Percentiles rank a stretch among this genome's conserved stretches.
Evolutionary conservation across 2,797 vertebrate species (phyloP).

Genomic region (Lagodon rhomboides): DNA sequence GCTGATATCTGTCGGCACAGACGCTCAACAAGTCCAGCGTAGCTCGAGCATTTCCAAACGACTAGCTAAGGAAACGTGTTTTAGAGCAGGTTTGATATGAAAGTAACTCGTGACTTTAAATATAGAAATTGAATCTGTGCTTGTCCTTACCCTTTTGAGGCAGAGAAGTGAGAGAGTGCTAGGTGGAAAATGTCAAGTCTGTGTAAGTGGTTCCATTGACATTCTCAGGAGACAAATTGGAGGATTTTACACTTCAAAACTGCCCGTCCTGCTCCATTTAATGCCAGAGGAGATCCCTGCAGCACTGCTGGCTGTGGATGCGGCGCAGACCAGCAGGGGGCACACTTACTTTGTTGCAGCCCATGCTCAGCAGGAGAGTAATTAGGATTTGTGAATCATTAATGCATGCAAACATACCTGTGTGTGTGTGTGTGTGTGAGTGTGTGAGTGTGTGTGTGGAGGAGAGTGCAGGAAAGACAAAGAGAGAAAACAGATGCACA

Average conservation of each 20-base stretch:
- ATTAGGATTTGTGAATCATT: conserved; percentile 61
- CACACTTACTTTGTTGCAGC: conserved; percentile 77
- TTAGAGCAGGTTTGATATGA: conserved; percentile 53
- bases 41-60: conserved; percentile 35
- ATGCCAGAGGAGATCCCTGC: conserved; percentile 71
- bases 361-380: conserved; percentile 31
- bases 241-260: conserved; percentile 79
- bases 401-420: conserved; percentile 16
- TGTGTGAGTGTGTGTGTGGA: conserved; percentile 21
- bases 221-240: conserved; percentile 81
- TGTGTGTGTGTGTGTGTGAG: conserved; percentile 24
- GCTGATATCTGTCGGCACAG: conserved; percentile 9
- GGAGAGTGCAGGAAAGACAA: conserved; percentile 19
- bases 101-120: conserved; percentile 62
- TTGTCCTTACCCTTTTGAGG: conserved; percentile 71
- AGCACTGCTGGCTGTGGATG: conserved; percentile 35
- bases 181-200: conserved; percentile 78
- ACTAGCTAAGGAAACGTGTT: conserved; percentile 37
- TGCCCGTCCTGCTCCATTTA: conserved; percentile 79
- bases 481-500: conserved; percentile 13
- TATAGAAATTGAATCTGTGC: conserved; percentile 60
- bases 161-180: conserved; percentile 40
- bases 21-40: conserved; percentile 13
- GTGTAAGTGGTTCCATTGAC: conserved; percentile 76
- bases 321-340: conserved; percentile 71